A percentile compares a stretch with the other conserved stretches of the same genome.
Conservation (phyloP, 2,888 invertebrate species). For the Macrosiphum euphorbiae region DNA sequence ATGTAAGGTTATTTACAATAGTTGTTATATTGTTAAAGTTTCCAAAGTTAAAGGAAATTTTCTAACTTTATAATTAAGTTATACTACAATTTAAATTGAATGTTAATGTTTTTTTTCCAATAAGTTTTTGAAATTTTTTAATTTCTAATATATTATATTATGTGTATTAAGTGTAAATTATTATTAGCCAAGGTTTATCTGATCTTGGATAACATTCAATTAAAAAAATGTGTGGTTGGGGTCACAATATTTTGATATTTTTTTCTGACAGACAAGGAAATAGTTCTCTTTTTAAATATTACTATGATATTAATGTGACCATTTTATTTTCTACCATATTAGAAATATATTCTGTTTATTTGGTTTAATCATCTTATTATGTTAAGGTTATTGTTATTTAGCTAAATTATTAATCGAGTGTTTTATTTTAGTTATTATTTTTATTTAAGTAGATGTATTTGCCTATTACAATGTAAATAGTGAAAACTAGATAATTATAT, state of each 20-base stretch:
- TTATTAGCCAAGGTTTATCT: conserved; percentile 53
- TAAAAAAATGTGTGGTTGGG: conserved; percentile 17
- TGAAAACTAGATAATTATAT: conserved; percentile 47
- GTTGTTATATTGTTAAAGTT: conserved; percentile 38
- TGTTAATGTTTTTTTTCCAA: conserved; percentile 41
- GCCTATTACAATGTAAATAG: conserved; percentile 54
- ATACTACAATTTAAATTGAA: conserved; percentile 51
- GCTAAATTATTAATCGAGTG: conserved; percentile 61
- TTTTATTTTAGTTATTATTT: conserved; percentile 61
- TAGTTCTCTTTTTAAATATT: conserved; percentile 53
- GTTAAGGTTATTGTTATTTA: conserved; percentile 60
- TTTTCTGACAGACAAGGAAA: conserved; percentile 33
- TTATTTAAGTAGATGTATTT: conserved; percentile 49
- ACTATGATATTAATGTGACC: conserved; percentile 49
- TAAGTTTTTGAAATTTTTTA: conserved; percentile 35
- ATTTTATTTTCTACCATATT: conserved; percentile 36
- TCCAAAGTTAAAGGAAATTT: conserved; percentile 33
- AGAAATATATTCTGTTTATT: conserved; percentile 42
- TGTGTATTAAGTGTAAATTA: conserved; percentile 15
- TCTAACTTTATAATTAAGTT: conserved; percentile 55
- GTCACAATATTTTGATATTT: conserved; percentile 34
- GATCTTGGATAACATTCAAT: conserved; percentile 31
- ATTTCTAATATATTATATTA: conserved; percentile 39
- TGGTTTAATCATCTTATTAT: conserved; percentile 52
- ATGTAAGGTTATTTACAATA: conserved; percentile 47